Base-by-base conservation (phyloP, 2,113 vertebrate species). In the Thunnus maccoyii region DNA sequence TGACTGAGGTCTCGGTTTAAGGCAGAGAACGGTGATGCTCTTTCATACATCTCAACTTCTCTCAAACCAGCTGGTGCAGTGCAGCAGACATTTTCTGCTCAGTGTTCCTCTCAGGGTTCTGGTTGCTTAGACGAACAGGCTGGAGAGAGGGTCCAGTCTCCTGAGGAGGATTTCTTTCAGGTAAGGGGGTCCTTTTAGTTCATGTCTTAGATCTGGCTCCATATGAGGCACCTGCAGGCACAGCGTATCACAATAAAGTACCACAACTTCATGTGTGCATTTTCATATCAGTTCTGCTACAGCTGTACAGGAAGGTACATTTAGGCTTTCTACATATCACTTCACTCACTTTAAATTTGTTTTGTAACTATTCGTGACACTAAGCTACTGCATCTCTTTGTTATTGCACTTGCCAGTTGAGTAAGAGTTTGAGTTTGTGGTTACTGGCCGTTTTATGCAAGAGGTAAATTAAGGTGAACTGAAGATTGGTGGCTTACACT, bases 111-210 rank as follows among this genome's bases (percentile, higher is more conserved):
- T 80, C 61, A 11, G 46, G 36, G 72, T 12, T 64, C 10, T 10
- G 50, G 48, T 74, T 20, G 36, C 5, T 13, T 46, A 57, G 9
- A 51, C 72, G 1, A 25, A 2, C 91, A 93, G 85, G 82, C 91
- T 88, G 90, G 92, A 93, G 88, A 82, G 86, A 44, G 76, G 86
- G 15, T 83, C 86, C 60, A 56, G 77, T 52, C 60, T 94, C 60
- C 84, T 93, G 79, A 85, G 81, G 87, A 94, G 73, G 82, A 57
- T 94, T 76, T 90, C 92, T 74, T 88, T 85, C 78, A 92, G 93
- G 92, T 94, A 89, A 46, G 89, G 32, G 8, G 11, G 14, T 57
- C 1, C 12, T 46, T 32, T 54, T 52, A 3, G 20, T 47, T 30
- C 6, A 27, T 25, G 44, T 18, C 67, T 58, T 8, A 20, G 30